phyloP scores from a whole-genome alignment of 2,888 invertebrate genomes.

The Artemia sinica region DNA sequence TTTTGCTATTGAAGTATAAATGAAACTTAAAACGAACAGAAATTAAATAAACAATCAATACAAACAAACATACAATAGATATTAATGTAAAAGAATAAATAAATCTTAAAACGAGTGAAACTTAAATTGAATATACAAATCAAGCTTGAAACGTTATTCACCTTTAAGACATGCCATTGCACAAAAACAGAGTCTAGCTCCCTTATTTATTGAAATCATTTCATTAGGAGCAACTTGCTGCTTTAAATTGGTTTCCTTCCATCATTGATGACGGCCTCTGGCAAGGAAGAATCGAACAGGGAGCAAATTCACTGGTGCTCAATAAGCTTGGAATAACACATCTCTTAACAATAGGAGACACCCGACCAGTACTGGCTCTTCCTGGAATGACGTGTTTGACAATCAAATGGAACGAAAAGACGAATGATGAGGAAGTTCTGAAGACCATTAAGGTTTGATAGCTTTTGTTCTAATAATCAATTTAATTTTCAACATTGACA shows the following conservation, averaged over 20 bases:
- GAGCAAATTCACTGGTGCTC: constrained; percentile 27
- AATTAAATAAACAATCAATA: no score
- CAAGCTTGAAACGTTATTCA: no score
- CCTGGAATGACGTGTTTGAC: constrained; percentile 27
- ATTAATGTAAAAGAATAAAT: no score
- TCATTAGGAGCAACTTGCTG: constrained; percentile 20
- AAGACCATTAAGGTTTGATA: not conserved
- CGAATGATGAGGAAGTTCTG: constrained; percentile 21
- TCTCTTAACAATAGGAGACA: constrained; percentile 28
- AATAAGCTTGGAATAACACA: constrained; percentile 28
- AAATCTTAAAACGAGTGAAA: no score
- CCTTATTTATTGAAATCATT: not conserved
- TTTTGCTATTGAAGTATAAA: no score
- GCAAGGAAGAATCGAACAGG: constrained; percentile 30
- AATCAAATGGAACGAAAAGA: constrained; percentile 25
- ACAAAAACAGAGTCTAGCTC: no score
- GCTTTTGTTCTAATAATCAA: no score
- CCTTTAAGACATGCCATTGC: no score
- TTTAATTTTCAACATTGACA: no score
- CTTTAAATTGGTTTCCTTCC: constrained; percentile 28
- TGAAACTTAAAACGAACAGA: no score
- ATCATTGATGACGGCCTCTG: constrained; percentile 29
- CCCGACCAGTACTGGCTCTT: constrained; percentile 25
- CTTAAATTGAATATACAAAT: no score
- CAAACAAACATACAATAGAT: no score